Percentiles rank a stretch among this genome's conserved stretches.
Evolutionary conservation across 2,113 vertebrate species (phyloP).

Genomic region (Dipodomys merriami): DNA sequence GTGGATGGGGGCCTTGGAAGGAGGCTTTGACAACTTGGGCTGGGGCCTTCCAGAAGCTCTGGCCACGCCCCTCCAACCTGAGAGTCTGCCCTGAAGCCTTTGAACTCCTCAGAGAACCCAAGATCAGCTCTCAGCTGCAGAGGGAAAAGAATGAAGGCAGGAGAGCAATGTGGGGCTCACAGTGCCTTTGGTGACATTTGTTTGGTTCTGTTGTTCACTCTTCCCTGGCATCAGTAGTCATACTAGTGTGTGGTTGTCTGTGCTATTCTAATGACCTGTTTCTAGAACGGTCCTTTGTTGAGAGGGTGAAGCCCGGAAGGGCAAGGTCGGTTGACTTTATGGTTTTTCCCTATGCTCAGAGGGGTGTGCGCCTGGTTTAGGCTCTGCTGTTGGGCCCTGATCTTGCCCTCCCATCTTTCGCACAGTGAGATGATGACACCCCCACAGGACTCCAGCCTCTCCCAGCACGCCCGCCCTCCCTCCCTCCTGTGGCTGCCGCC

Average conservation of each 20-base stretch:
- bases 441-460: neutral
- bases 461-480: neutral
- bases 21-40: neutral
- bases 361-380: rapidly evolving
- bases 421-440: neutral
- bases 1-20: neutral
- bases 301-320: neutral
- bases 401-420: neutral
- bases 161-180: neutral
- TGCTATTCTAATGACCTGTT: neutral
- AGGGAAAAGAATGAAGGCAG: neutral
- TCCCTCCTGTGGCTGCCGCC: neutral
- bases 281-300: neutral
- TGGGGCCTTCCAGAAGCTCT: neutral
- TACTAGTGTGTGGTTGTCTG: neutral
- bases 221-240: neutral
- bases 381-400: too few relatives aligned
- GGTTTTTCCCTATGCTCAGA: neutral
- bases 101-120: neutral
- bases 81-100: neutral
- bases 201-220: neutral
- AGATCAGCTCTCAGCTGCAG: neutral
- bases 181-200: neutral
- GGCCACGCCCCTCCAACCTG: neutral
- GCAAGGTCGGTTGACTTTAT: neutral